Conservation (phyloP, 1,140 invertebrate species). For the Eufriesea mexicana region DNA sequence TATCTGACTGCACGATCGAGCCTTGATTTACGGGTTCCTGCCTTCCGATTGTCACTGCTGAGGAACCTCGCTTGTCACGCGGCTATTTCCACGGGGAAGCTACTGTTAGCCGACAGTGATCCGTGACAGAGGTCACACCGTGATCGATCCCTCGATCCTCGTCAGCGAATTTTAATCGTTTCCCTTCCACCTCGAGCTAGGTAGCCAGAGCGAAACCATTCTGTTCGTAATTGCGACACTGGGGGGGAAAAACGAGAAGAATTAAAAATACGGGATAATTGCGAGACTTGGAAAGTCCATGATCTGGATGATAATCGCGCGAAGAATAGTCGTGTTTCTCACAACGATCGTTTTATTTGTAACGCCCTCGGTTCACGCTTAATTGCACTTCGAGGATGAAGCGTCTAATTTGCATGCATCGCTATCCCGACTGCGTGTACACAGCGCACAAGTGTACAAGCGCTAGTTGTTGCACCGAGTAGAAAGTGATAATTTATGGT, state of each 20-base stretch:
- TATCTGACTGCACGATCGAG: constrained; percentile 35
- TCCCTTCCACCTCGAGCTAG: not conserved
- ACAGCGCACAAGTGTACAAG: not conserved
- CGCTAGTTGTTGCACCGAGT: constrained; percentile 13
- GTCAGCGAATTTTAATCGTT: constrained; percentile 2
- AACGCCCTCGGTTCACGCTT: constrained; percentile 24
- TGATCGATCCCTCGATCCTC: not conserved
- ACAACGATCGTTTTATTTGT: constrained; percentile 2
- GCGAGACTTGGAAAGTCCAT: not conserved
- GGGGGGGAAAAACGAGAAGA: not conserved
- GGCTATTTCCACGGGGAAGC: constrained; percentile 15
- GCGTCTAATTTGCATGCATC: constrained; percentile 17
- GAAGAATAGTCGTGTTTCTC: constrained; percentile 25
- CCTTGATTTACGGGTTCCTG: constrained; percentile 40
- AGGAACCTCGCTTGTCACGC: constrained; percentile 25
- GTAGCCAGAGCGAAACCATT: not conserved
- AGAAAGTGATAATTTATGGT: constrained; percentile 47
- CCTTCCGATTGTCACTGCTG: constrained; percentile 25
- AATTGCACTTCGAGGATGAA: constrained; percentile 28
- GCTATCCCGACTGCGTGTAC: not conserved
- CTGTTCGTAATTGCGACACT: not conserved
- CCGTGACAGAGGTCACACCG: constrained; percentile 30
- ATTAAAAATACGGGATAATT: not conserved
- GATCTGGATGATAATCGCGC: constrained; percentile 6
- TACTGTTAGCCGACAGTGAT: constrained; percentile 17